A percentile compares a stretch with the other conserved stretches of the same genome.
phyloP scores from a whole-genome alignment of 2,888 invertebrate species.

The Congeria kusceri region DNA sequence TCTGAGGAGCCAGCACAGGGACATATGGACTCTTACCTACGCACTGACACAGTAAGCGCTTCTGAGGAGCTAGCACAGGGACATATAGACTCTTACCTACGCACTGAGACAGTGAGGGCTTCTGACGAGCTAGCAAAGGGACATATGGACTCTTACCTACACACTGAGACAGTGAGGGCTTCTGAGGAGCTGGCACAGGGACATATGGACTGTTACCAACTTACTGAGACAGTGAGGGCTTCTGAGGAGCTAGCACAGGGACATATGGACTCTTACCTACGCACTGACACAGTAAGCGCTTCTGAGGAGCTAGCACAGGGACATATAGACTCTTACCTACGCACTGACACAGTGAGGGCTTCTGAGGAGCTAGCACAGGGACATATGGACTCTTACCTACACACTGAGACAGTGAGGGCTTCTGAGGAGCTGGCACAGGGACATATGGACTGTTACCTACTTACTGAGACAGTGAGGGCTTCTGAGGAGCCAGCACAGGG shows the following conservation, averaged over 20 bases:
- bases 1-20: conserved; percentile 99
- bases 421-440: conserved; percentile 99
- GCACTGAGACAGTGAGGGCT: conserved; percentile 96
- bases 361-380: conserved; percentile 99
- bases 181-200: conserved; percentile 99
- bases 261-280: conserved; percentile 97
- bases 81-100: conserved; percentile 97
- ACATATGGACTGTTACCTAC: conserved; percentile 99
- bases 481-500: no score
- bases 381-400: conserved; percentile 97
- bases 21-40: conserved; percentile 96
- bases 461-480: no score
- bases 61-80: conserved; percentile 99
- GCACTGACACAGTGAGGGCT: conserved; percentile 96
- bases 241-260: conserved; percentile 99
- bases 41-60: conserved; percentile 96
- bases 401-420: conserved; percentile 96
- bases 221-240: conserved; percentile 96
- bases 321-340: conserved; percentile 97
- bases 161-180: conserved; percentile 96
- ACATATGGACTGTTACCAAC: conserved; percentile 96
- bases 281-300: conserved; percentile 96
- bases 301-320: conserved; percentile 99
- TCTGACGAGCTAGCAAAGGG: conserved; percentile 99
- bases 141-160: conserved; percentile 97